Base-by-base conservation (phyloP, 1,140 invertebrate species). In the Lucilia sericata region DNA sequence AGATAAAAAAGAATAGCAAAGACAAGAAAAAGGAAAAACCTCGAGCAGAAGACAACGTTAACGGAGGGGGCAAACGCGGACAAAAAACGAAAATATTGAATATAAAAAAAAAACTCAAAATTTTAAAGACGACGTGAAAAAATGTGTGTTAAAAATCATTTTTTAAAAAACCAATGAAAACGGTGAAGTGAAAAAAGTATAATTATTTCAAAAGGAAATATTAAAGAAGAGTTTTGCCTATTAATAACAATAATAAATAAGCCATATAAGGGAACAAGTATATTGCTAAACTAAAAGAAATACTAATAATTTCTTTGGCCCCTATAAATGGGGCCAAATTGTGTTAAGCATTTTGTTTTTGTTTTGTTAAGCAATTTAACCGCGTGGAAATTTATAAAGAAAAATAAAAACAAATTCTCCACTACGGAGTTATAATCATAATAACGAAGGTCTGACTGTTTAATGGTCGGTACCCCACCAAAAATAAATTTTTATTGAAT, bases 381-480 rank as follows among this genome's bases (percentile, higher is more conserved):
- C 65, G 65, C 65, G 65, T 70, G 65, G 65, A 70, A 70, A 70
- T 70, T 17, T 70, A 70, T 70, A n/a, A 21, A 70, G n/a, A 70
- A 70, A 70, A 70, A 70, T 70, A 70, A 70, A 70, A 70, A 70
- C 65, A 70, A 70, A 21, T 70, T 70, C 65, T 9, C n/a, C 10
- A 5, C 19, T 25, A 70, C 65, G 65, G 65, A 21, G 21, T 70
- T 19, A 19, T 21, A 70, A 10, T 70, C 55, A n/a, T 60, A 60
- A 60, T 60, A 7, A 60, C 14, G 25, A 30, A 30, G 55, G 55
- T 60, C 14, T 17, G 13, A n/a, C 25, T 30, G 25, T 30, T 30
- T n/a, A n/a, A n/a, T n/a, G n/a, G n/a, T n/a, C n/a, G 55, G 55
- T 17, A 5, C 55, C 55, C 55, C 55, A 17, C 42, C 42, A 42